Percentiles rank a stretch among this genome's conserved stretches.
These are phyloP conservation scores for Aselliscus stoliczkanus DNA, from an alignment of 2,797 vertebrate species.

Conservation along the genomic window DNA sequence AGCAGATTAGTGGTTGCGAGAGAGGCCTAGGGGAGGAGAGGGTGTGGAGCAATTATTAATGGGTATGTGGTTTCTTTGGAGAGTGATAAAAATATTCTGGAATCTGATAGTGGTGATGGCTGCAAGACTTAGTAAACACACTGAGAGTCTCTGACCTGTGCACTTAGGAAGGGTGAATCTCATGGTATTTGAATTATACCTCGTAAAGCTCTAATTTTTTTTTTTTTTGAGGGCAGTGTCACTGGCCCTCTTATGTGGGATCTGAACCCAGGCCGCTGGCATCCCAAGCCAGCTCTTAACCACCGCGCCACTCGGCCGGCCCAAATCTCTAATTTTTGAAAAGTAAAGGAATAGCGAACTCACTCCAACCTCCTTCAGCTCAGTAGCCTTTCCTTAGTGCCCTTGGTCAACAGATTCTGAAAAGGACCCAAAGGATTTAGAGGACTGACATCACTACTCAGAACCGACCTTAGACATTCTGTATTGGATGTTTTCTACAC, in stretches of 20 bases:
- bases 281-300: too few relatives aligned
- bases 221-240: too few relatives aligned
- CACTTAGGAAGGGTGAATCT: background rate
- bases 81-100: constrained; percentile 33
- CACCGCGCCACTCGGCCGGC: too few relatives aligned
- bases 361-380: background rate
- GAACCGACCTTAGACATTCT: constrained; percentile 19
- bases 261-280: too few relatives aligned
- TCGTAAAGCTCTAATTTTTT: too few relatives aligned
- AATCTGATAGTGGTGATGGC: background rate
- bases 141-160: background rate
- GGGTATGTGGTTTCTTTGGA: background rate
- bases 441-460: background rate
- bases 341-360: background rate
- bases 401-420: background rate
- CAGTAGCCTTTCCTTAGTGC: background rate
- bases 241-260: too few relatives aligned
- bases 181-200: background rate
- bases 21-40: background rate
- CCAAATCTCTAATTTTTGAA: background rate
- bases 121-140: background rate
- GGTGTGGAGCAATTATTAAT: background rate
- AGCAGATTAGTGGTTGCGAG: background rate
- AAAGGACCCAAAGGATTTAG: background rate
- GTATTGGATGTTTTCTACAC: constrained; percentile 9